Evolutionary conservation across 2,797 vertebrate species (phyloP), one percentile per base, ranked within the genome.

Genomic region (Gastrophryne carolinensis): DNA sequence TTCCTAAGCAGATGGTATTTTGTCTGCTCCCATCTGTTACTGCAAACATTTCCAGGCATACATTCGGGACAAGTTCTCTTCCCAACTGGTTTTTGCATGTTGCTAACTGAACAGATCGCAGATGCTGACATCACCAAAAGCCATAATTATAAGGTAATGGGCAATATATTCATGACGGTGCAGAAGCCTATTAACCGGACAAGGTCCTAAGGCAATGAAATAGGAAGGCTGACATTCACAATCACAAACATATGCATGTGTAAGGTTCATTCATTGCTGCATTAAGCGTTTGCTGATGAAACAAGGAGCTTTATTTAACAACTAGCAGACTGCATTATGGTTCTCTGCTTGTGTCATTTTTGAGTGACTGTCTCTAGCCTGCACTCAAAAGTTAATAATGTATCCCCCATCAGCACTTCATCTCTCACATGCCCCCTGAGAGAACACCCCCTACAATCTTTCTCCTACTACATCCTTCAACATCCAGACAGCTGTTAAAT

Each of bases 301-400:
- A 37, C 39, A 35, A 4, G 50, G 50, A 30, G 30, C 15, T 65
- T 70, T 72, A 56, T 65, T 13, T 68, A 44, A 37, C 54, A 68
- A 68, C 29, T 37, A 32, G 53, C 64, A 61, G 41, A 35, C 39
- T 17, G 29, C 66, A 57, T 65, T 65, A 65, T 71, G 60, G 65
- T 78, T 23, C 75, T 34, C 37, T 71, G 53, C 56, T 67, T 65
- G 10, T 76, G 50, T 57, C 67, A 75, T 75, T 58, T 64, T 71
- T 64, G 57, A 57, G 49, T 72, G 64, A 78, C 65, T 64, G 75
- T 63, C 68, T 62, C 63, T 68, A 61, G 65, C 66, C 56, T 77
- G 32, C 58, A 65, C 37, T 78, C 60, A 72, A 50, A 70, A 57
- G 5, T 12, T 71, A 78, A 78, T 64, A 67, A 78, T 78, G 35